phyloP scores from a whole-genome alignment of 2,888 invertebrate genomes.

The Leptinotarsa rubiginosa region DNA sequence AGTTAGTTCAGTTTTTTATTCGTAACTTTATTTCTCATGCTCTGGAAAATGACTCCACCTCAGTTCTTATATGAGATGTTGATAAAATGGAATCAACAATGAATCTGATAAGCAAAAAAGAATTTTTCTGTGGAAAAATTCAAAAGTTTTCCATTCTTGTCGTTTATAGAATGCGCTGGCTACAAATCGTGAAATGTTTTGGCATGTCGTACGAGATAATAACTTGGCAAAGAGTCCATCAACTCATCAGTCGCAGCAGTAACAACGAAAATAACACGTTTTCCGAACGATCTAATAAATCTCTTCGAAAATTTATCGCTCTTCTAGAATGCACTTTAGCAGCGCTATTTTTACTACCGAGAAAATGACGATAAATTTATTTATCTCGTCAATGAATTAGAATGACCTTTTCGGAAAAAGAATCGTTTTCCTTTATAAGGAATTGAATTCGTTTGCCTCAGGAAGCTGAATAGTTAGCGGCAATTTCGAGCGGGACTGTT shows the following conservation, averaged over 20 bases:
- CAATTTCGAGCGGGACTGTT: slow-evolving; percentile 50
- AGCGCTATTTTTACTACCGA: slow-evolving; percentile 43
- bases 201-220: slow-evolving; percentile 36
- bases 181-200: slow-evolving; percentile 38
- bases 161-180: slow-evolving; percentile 15
- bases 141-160: not conserved
- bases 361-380: slow-evolving; percentile 44
- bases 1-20: too few species aligned
- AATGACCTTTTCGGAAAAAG: slow-evolving; percentile 45
- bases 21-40: too few species aligned
- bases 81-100: not conserved
- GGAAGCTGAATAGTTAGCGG: slow-evolving; percentile 38
- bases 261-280: slow-evolving; percentile 45
- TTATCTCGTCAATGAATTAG: slow-evolving; percentile 42
- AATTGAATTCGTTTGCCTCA: slow-evolving; percentile 45
- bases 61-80: too few species aligned
- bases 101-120: not conserved
- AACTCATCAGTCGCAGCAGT: slow-evolving; percentile 35
- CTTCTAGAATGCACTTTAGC: slow-evolving; percentile 39
- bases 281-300: slow-evolving; percentile 43
- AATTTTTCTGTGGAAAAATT: not conserved
- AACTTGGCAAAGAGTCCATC: slow-evolving; percentile 43
- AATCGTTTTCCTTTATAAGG: slow-evolving; percentile 39
- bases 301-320: slow-evolving; percentile 43
- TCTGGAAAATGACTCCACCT: too few species aligned